phyloP scores from a whole-genome alignment of 2,888 invertebrate species.

The Dendrolimus houi region DNA sequence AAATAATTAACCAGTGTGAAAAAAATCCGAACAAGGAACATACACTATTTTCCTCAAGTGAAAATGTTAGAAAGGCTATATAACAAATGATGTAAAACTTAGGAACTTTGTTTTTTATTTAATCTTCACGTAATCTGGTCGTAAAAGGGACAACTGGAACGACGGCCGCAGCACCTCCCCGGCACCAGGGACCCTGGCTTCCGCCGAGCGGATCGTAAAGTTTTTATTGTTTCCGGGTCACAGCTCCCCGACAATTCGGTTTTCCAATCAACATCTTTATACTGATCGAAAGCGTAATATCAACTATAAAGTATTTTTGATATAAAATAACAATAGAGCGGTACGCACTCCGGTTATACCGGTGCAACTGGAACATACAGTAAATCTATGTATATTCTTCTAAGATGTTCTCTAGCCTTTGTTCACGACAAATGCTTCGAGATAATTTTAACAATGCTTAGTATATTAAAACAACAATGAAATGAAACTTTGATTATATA shows the following conservation, averaged over 20 bases:
- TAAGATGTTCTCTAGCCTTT: neutral
- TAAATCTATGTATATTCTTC: neutral
- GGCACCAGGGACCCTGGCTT: constrained; percentile 16
- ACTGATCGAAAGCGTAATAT: constrained; percentile 38
- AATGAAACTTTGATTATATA: too few relatives aligned
- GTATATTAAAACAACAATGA: too few relatives aligned
- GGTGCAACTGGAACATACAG: neutral
- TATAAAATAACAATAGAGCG: neutral
- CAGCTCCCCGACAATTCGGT: constrained; percentile 49
- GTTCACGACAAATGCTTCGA: neutral
- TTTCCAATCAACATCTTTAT: constrained; percentile 61
- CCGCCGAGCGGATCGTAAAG: constrained; percentile 45
- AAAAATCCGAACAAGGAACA: too few relatives aligned
- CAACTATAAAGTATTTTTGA: constrained; percentile 24
- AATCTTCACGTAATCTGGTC: constrained; percentile 36
- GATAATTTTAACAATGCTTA: too few relatives aligned
- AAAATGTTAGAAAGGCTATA: neutral
- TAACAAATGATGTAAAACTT: constrained; percentile 1
- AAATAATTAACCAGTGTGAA: too few relatives aligned
- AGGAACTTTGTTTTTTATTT: constrained; percentile 31
- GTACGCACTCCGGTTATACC: neutral
- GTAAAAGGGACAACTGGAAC: constrained; percentile 25
- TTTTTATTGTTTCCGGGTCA: constrained; percentile 65
- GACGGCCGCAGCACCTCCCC: constrained; percentile 20
- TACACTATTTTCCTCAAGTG: neutral